Base-by-base conservation (phyloP, 2,888 invertebrate genomes). In the Drosophila colorata region DNA sequence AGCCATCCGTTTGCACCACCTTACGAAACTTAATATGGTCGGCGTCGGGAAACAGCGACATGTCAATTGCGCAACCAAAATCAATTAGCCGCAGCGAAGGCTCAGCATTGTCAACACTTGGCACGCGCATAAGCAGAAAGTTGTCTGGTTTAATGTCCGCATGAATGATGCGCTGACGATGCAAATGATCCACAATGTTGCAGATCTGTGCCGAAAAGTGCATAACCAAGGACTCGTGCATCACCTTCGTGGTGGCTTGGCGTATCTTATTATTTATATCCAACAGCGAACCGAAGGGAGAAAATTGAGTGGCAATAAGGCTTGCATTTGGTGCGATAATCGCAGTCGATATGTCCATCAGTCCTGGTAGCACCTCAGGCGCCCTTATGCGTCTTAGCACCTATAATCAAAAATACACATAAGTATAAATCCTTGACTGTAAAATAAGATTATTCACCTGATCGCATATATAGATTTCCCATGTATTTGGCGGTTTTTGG, bases 81-180 rank as follows among this genome's bases (percentile, higher is more conserved):
- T 99, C 99, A 87, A 98, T 98, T 38, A 99, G 93, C 88, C 97
- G 96, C 81, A 98, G 93, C 37, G 95, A 95, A 38, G 96, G 95
- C 66, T 94, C 94, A 61, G 94, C 93, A 90, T 94, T 94, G 90
- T 95, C 95, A 67, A 94, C 93, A 33, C 93, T 94, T 28, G 95
- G 91, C 55, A 95, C 93, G 91, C 94, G 94, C 94, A 95, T 95
- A 23, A 98, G 91, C 74, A 98, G 93, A 91, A 98, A 97, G 93
- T 99, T 99, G 90, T 99, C 99, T 0, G 99, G 98, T 91, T 99
- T 99, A 51, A 99, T 96, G 91, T 99, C 99, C 1, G 97, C 98
- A 90, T 99, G 99, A 74, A 99, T 97, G 69, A 99, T 97, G 90
- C 95, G 94, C 83, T 96, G 96, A 87, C 95, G 94, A 90, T 98